Evolutionary conservation across 2,888 invertebrate species (phyloP).

Genomic region (Nomada ruficornis): DNA sequence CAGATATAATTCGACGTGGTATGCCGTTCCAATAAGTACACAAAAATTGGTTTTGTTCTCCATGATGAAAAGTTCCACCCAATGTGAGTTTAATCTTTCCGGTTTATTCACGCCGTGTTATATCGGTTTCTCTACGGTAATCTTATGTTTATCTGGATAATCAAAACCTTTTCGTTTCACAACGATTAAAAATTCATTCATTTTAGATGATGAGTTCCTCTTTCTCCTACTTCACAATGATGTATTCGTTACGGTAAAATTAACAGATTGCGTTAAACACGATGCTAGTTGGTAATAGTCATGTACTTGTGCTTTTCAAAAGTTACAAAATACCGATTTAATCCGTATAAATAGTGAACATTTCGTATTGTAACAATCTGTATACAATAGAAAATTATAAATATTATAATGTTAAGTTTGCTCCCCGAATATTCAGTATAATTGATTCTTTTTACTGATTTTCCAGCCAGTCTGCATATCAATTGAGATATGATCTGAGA

Average conservation of each 20-base stretch:
- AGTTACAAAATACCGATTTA: too few relatives aligned
- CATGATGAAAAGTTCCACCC: constrained; percentile 1
- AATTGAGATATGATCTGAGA: too few relatives aligned
- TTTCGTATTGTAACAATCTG: too few relatives aligned
- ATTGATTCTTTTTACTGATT: too few relatives aligned
- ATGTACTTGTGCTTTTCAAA: too few relatives aligned
- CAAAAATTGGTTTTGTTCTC: constrained; percentile 17
- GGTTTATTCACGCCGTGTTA: constrained; percentile 14
- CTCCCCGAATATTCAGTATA: too few relatives aligned
- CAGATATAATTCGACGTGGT: constrained; percentile 24
- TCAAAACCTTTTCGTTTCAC: not conserved
- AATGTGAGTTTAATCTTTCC: not conserved
- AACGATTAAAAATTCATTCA: not conserved
- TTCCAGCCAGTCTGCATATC: too few relatives aligned
- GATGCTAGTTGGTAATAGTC: too few relatives aligned
- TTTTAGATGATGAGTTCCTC: not conserved
- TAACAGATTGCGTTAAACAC: too few relatives aligned
- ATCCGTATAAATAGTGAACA: too few relatives aligned
- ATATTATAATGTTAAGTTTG: too few relatives aligned
- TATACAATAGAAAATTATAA: too few relatives aligned
- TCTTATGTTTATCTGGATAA: not conserved
- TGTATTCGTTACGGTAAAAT: not conserved
- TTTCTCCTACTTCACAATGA: not conserved
- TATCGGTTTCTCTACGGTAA: constrained; percentile 23
- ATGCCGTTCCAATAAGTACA: not conserved